These are phyloP conservation scores for Dasypogon diadema DNA, from an alignment of 2,888 invertebrate genomes.

Conservation along the genomic window DNA sequence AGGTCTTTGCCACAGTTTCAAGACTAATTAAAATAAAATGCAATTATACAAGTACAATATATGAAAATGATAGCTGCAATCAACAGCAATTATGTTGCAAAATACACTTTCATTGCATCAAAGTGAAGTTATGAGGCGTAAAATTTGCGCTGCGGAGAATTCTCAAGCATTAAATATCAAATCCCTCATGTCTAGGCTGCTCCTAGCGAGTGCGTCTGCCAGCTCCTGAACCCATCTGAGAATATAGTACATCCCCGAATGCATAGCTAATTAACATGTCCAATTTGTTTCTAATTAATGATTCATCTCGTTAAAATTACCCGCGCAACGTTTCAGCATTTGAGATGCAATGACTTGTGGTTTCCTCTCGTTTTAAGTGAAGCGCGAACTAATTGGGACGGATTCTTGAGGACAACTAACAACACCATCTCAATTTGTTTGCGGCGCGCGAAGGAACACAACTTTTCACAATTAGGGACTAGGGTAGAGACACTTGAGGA, in stretches of 20 bases:
- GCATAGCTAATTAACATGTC: slow-evolving; percentile 55
- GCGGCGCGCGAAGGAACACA: not conserved
- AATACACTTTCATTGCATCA: not conserved
- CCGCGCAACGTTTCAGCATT: slow-evolving; percentile 25
- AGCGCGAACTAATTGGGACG: slow-evolving; percentile 47
- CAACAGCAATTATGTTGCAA: slow-evolving; percentile 5
- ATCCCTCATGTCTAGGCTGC: not conserved
- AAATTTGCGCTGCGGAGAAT: not conserved
- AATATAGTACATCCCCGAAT: not conserved
- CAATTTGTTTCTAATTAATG: slow-evolving; percentile 57
- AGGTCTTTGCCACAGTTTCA: no score
- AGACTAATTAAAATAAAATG: no score
- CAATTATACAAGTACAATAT: no score
- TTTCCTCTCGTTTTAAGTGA: slow-evolving; percentile 7
- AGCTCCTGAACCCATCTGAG: not conserved
- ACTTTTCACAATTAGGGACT: not conserved
- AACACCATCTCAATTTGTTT: slow-evolving; percentile 28
- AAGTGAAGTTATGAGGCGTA: slow-evolving; percentile 2
- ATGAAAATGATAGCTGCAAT: not conserved
- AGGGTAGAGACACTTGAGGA: not conserved
- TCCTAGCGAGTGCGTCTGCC: not conserved
- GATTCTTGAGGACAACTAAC: slow-evolving; percentile 38
- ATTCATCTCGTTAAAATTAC: slow-evolving; percentile 54
- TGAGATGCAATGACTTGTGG: not conserved
- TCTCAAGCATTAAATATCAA: not conserved